Conservation (phyloP, 2,888 invertebrate genomes). For the Nomada fabriciana region DNA sequence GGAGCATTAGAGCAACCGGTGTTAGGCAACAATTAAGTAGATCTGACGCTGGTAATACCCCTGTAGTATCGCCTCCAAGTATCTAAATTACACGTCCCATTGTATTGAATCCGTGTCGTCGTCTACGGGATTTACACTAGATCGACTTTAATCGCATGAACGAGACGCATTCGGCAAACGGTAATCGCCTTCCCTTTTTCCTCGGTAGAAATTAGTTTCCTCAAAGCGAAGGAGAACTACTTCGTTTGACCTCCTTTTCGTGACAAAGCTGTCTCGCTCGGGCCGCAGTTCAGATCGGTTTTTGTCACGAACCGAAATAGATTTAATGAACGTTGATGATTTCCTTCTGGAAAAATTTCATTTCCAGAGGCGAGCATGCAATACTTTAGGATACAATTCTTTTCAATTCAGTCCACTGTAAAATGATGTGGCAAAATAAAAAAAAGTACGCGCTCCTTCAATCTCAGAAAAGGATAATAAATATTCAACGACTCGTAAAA, state of each 20-base stretch:
- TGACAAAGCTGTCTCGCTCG: slow-evolving; percentile 2
- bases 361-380: neutral
- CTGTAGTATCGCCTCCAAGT: slow-evolving; percentile 42
- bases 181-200: slow-evolving; percentile 22
- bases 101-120: slow-evolving; percentile 39
- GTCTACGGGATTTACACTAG: slow-evolving; percentile 54
- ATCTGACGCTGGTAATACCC: slow-evolving; percentile 67
- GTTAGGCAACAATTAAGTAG: slow-evolving; percentile 72
- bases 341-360: neutral
- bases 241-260: slow-evolving; percentile 12
- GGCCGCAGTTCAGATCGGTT: neutral
- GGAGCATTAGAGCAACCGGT: slow-evolving; percentile 60
- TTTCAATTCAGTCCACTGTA: neutral
- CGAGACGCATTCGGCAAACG: slow-evolving; percentile 28
- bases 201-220: slow-evolving; percentile 24
- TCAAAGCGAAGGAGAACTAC: slow-evolving; percentile 8
- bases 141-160: slow-evolving; percentile 59
- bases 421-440: no score
- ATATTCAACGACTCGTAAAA: neutral
- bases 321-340: slow-evolving; percentile 21
- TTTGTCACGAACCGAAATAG: slow-evolving; percentile 22
- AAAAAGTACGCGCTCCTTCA: no score
- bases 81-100: slow-evolving; percentile 47
- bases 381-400: neutral
- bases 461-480: no score